Evolutionary conservation across 1,140 invertebrate genomes (phyloP), one percentile per base, ranked within the genome.

Genomic region (Ceratina calcarata): DNA sequence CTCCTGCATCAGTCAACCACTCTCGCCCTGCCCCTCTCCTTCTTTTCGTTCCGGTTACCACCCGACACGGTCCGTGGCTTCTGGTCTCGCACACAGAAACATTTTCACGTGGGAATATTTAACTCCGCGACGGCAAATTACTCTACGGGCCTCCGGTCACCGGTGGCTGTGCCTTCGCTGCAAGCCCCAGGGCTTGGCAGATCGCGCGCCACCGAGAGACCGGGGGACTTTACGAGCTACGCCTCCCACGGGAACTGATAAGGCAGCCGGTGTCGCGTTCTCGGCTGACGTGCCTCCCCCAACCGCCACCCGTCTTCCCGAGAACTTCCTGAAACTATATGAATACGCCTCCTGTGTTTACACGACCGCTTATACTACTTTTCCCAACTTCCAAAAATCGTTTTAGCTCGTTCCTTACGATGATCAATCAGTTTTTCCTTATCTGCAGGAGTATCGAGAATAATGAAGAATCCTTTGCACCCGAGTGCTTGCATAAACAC

Each of bases 81-180:
- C 64, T 75, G 27, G 27, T 60, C 66, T 66, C 49, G 6, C 64
- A 49, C 49, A 32, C 27, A 32, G 64, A 72, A 80, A 80, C 85
- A 82, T 89, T 87, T 88, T 87, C 87, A 82, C 87, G 81, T 74
- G 87, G 83, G 86, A 89, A 89, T 89, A 89, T 89, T 89, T 88
- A 89, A 88, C 83, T 84, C 69, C 68, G 32, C 58, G 69, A 71
- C 65, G 86, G 78, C 82, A 87, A 88, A 83, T 86, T 86, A 81
- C 81, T 83, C 82, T 75, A 64, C 62, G 81, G 62, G 53, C 75
- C 80, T 78, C 61, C 62, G 86, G 80, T 83, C 74, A 79, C 75
- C 62, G 61, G 27, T 32, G 27, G 27, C 27, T 32, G 27, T 32
- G 27, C 53, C 53, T 15, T 60, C 57, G 57, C 18, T n/a, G 55